Conservation (phyloP, 1,140 invertebrate species). For the Drosophila pallidifrons region DNA sequence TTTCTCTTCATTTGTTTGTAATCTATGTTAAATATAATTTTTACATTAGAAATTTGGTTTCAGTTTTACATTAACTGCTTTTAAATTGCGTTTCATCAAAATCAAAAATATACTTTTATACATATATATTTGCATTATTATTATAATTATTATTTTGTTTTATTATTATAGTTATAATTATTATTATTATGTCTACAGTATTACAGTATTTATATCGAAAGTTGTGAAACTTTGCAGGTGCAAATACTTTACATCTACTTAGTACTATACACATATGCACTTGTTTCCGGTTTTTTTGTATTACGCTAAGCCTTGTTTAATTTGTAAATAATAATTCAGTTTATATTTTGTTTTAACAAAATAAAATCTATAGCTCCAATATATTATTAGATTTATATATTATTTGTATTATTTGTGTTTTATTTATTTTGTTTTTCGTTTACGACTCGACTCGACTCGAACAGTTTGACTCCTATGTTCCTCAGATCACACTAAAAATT, state of each 20-base stretch:
- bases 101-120: conserved; percentile 51
- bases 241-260: conserved; percentile 47
- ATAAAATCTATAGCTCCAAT: conserved; percentile 33
- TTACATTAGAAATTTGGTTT: conserved; percentile 77
- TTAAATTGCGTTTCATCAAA: conserved; percentile 46
- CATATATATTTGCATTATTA: conserved; percentile 45
- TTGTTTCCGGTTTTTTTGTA: conserved; percentile 16
- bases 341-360: conserved; percentile 26
- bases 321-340: conserved; percentile 27
- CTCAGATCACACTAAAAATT: conserved; percentile 75
- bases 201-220: conserved; percentile 24
- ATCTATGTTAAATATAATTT: conserved; percentile 71
- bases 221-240: conserved; percentile 38
- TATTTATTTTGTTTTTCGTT: conserved; percentile 24
- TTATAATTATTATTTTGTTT: conserved; percentile 25
- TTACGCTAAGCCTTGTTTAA: conserved; percentile 28
- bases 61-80: conserved; percentile 59
- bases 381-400: neutral
- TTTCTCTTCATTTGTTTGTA: conserved; percentile 36
- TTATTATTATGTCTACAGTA: conserved; percentile 16
- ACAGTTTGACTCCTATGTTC: conserved; percentile 36
- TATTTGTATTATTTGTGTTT: neutral
- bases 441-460: conserved; percentile 30
- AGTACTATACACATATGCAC: conserved; percentile 42
- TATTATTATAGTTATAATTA: conserved; percentile 14